Evolutionary conservation across 2,113 vertebrate species (phyloP).

Genomic region (Mesitornis unicolor): DNA sequence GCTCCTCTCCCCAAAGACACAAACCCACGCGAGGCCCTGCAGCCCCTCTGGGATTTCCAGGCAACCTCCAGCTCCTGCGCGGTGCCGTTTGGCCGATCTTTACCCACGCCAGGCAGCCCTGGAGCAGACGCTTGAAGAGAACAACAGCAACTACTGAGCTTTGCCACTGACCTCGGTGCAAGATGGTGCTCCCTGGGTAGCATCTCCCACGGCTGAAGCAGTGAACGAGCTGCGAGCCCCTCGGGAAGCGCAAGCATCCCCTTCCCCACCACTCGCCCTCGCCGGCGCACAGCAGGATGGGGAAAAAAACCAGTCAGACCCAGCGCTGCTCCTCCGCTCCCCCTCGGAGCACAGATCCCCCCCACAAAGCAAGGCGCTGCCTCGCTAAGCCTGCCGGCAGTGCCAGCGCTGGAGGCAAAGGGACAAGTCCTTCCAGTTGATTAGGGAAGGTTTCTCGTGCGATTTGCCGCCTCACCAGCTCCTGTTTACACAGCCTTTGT

Average conservation of each 20-base stretch:
- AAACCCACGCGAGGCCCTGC: background rate
- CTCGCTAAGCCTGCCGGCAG: background rate
- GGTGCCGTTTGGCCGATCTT: rapidly evolving
- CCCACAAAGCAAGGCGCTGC: background rate
- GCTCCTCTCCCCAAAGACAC: background rate
- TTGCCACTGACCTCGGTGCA: background rate
- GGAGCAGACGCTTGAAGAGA: background rate
- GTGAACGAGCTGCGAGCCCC: background rate
- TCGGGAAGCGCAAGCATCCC: background rate
- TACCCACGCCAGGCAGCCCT: background rate
- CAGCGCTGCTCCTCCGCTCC: background rate
- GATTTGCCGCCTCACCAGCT: constrained; percentile 63
- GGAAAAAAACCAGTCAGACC: background rate
- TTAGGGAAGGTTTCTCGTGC: constrained; percentile 61
- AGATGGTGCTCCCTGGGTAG: background rate
- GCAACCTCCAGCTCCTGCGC: background rate
- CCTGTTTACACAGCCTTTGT: constrained; percentile 60
- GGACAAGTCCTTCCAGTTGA: constrained; percentile 69
- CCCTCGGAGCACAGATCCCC: background rate
- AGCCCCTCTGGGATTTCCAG: background rate
- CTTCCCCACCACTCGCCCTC: background rate
- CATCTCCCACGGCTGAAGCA: background rate
- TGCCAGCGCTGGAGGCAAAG: background rate
- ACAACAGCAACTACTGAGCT: background rate
- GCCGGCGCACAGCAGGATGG: background rate